These are phyloP conservation scores for Eurystomus gularis DNA, from an alignment of 2,113 vertebrate species.

Conservation along the genomic window DNA sequence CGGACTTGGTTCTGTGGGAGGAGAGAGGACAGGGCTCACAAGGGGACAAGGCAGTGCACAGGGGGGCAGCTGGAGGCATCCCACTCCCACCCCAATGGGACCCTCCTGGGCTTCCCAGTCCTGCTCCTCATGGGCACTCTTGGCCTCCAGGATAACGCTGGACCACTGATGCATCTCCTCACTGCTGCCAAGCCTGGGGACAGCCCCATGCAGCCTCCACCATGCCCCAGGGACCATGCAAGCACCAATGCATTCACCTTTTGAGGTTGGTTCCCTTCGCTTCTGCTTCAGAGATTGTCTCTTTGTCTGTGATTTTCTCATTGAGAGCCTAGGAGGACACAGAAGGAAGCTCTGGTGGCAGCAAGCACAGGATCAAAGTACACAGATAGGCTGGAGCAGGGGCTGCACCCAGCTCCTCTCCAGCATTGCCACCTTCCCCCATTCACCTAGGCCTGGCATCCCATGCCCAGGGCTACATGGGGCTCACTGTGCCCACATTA, in stretches of 20 bases:
- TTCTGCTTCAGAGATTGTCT: constrained; percentile 78
- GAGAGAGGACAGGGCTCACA: not conserved
- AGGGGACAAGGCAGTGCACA: fast-evolving
- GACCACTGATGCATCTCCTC: not conserved
- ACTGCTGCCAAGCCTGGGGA: not conserved
- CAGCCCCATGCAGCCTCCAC: not conserved
- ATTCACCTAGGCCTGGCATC: not conserved
- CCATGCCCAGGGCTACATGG: not conserved
- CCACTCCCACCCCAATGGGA: fast-evolving
- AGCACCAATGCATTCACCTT: constrained; percentile 73
- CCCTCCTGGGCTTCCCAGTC: not conserved
- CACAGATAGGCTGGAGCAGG: not conserved
- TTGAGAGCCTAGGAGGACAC: constrained; percentile 75
- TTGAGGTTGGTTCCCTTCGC: constrained; percentile 81
- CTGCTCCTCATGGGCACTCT: not conserved
- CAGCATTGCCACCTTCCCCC: not conserved
- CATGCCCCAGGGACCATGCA: fast-evolving
- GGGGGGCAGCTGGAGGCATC: not conserved
- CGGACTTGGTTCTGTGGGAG: constrained; percentile 83
- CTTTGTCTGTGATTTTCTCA: constrained; percentile 78
- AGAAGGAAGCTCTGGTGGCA: not conserved
- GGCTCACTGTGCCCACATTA: not conserved
- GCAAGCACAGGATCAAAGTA: not conserved
- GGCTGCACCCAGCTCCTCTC: not conserved
- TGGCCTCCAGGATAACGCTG: not conserved